phyloP scores from a whole-genome alignment of 2,888 invertebrate genomes.

The Oxyteleia sp. region DNA sequence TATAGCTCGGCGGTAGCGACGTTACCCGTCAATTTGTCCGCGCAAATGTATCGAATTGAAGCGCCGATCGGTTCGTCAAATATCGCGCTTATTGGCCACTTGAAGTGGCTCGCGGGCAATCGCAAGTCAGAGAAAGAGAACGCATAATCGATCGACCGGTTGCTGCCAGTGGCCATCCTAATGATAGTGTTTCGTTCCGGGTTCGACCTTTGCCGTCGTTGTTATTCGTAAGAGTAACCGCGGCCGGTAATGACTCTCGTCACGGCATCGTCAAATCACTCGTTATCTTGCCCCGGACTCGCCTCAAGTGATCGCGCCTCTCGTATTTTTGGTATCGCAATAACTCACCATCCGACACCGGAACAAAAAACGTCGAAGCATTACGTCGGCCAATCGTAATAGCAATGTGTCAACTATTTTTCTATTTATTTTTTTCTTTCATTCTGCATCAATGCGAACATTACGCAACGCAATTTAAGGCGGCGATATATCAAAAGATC shows the following conservation, averaged over 20 bases:
- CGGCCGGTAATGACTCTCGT: slow-evolving; percentile 76
- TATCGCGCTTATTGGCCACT: slow-evolving; percentile 41
- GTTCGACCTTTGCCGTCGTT: slow-evolving; percentile 76
- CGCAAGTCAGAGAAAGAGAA: slow-evolving; percentile 40
- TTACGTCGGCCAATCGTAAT: slow-evolving; percentile 48
- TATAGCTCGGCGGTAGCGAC: slow-evolving; percentile 62
- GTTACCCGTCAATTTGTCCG: slow-evolving; percentile 79
- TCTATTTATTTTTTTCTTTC: too few species aligned
- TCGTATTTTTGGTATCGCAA: slow-evolving; percentile 28
- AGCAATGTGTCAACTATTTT: slow-evolving; percentile 56
- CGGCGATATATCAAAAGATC: slow-evolving; percentile 57
- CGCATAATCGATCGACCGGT: slow-evolving; percentile 77
- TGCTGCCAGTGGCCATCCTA: slow-evolving; percentile 78
- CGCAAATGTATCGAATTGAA: slow-evolving; percentile 52
- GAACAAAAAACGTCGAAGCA: slow-evolving; percentile 5
- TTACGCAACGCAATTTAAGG: slow-evolving; percentile 43
- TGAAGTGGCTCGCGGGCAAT: slow-evolving; percentile 43
- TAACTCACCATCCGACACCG: not conserved
- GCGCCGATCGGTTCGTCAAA: slow-evolving; percentile 71
- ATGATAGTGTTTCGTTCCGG: slow-evolving; percentile 77
- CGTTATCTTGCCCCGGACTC: slow-evolving; percentile 35
- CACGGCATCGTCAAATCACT: slow-evolving; percentile 75
- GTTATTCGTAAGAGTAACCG: slow-evolving; percentile 73
- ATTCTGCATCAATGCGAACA: slow-evolving; percentile 42
- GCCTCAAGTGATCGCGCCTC: slow-evolving; percentile 34